Conservation (phyloP, 2,888 invertebrate species). For the Anticlea derivata region DNA sequence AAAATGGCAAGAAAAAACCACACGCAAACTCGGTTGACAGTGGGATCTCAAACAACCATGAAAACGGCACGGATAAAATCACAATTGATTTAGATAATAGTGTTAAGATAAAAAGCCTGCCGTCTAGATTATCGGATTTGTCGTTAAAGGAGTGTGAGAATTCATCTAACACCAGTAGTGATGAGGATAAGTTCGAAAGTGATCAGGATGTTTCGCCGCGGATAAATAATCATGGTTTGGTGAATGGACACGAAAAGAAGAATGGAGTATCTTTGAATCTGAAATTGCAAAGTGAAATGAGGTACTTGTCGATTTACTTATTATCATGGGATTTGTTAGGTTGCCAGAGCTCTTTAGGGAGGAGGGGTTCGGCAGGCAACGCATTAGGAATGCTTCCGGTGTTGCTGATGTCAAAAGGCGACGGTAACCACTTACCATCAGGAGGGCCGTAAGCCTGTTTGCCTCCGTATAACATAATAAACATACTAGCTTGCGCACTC, state of each 20-base stretch:
- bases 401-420: no score
- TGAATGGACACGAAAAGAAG: constrained; percentile 57
- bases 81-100: constrained; percentile 46
- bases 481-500: no score
- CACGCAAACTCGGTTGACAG: constrained; percentile 76
- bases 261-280: constrained; percentile 74
- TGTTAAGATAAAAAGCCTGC: constrained; percentile 52
- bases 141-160: constrained; percentile 67
- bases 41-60: constrained; percentile 69
- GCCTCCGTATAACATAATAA: no score
- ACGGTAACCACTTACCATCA: no score
- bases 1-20: constrained; percentile 57
- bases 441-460: no score
- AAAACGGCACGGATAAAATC: constrained; percentile 29
- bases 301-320: constrained; percentile 57
- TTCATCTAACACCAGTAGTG: constrained; percentile 60
- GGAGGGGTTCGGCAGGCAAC: no score
- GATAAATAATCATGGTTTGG: constrained; percentile 48
- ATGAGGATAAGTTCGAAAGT: constrained; percentile 70
- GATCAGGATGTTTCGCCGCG: constrained; percentile 65
- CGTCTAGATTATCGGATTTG: constrained; percentile 65
- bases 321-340: no score
- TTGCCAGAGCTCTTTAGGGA: no score
- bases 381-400: no score
- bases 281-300: constrained; percentile 76